Evolutionary conservation across 2,113 vertebrate genomes (phyloP).

Genomic region (Mystacornis crossleyi): DNA sequence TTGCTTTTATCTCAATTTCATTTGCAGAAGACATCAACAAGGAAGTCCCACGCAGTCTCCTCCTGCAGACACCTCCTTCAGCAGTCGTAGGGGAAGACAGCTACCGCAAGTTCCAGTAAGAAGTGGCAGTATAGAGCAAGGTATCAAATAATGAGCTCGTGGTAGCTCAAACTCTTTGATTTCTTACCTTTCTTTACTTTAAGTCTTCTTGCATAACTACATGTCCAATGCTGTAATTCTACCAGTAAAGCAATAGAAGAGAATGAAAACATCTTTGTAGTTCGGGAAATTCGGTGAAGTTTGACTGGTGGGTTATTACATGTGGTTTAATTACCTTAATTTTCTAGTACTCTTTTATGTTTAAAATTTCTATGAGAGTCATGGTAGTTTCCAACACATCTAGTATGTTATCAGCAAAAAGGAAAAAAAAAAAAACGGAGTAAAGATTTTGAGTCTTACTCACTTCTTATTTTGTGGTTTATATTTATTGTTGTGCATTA

Average conservation of each 20-base stretch:
- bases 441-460: not conserved
- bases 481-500: not conserved
- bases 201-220: not conserved
- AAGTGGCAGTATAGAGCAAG: conserved; percentile 95
- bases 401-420: not conserved
- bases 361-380: not conserved
- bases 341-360: not conserved
- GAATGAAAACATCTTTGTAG: not conserved
- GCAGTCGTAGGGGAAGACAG: conserved; percentile 89
- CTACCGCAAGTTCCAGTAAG: conserved; percentile 93
- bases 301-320: not conserved
- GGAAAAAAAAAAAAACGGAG: not conserved
- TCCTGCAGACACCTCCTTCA: conserved; percentile 81
- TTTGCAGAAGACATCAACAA: conserved; percentile 82
- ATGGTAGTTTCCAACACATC: not conserved
- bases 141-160: conserved; percentile 77
- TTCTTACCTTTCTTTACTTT: conserved; percentile 1
- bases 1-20: conserved; percentile 23
- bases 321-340: not conserved
- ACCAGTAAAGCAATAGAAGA: not conserved
- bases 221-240: not conserved
- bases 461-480: not conserved
- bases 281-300: not conserved
- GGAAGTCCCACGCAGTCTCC: conserved; percentile 83
- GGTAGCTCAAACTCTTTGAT: conserved; percentile 51